Percentiles rank a stretch among this genome's conserved stretches.
Conservation (phyloP, 2,888 invertebrate genomes). For the Oscheius onirici region DNA sequence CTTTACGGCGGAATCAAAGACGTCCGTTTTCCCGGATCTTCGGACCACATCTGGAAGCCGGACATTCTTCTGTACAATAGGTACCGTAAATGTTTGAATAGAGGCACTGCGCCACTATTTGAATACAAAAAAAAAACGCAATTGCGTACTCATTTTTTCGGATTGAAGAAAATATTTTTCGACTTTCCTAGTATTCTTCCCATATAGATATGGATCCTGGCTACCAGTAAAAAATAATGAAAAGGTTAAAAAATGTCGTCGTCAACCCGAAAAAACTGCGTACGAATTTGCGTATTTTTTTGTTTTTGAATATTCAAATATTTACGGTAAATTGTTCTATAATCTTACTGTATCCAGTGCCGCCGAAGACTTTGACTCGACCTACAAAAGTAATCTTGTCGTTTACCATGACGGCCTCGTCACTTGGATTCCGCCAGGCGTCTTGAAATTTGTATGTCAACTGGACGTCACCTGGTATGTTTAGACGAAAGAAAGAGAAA, state of each 20-base stretch:
- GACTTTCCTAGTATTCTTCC: no score
- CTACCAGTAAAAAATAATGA: no score
- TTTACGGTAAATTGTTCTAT: not conserved
- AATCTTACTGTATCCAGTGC: constrained; percentile 58
- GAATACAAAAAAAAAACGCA: no score
- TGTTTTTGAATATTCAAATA: not conserved
- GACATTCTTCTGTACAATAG: constrained; percentile 62
- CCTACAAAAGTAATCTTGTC: constrained; percentile 60
- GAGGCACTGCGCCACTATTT: no score
- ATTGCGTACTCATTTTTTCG: no score
- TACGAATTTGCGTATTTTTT: no score
- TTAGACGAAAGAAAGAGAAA: not conserved
- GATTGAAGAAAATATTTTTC: no score
- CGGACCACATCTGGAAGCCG: constrained; percentile 86
- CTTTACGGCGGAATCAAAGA: constrained; percentile 62
- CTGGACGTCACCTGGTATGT: constrained; percentile 51
- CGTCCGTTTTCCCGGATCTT: constrained; percentile 62
- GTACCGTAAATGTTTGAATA: no score
- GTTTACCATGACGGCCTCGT: constrained; percentile 60
- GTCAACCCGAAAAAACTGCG: no score
- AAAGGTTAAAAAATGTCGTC: no score
- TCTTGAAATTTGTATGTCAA: constrained; percentile 58
- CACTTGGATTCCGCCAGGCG: constrained; percentile 67
- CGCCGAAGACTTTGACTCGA: constrained; percentile 61
- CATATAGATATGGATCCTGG: no score